These are phyloP conservation scores for Hylaeus volcanicus DNA, from an alignment of 1,140 invertebrate species.

Conservation along the genomic window DNA sequence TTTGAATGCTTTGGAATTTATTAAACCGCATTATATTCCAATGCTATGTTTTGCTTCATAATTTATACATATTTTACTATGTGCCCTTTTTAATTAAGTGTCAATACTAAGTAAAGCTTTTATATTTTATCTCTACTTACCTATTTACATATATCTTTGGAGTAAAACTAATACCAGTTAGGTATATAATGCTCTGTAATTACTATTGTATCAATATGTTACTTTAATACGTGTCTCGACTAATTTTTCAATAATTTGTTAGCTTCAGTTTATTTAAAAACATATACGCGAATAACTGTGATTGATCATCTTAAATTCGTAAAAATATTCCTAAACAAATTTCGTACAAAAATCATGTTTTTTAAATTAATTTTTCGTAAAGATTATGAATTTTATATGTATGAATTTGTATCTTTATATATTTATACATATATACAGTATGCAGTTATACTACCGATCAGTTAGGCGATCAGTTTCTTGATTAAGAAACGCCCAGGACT, in stretches of 20 bases:
- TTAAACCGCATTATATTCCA: conserved; percentile 24
- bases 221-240: conserved; percentile 26
- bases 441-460: background rate
- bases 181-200: conserved; percentile 46
- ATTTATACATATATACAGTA: conserved; percentile 36
- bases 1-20: conserved; percentile 26
- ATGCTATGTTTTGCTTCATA: conserved; percentile 40
- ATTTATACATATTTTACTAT: conserved; percentile 53
- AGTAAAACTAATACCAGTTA: conserved; percentile 33
- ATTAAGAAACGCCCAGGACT: background rate
- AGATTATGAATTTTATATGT: conserved; percentile 36
- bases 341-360: conserved; percentile 1
- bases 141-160: conserved; percentile 31
- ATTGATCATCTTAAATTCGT: conserved; percentile 43
- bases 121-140: conserved; percentile 34
- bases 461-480: background rate
- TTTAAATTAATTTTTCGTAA: background rate
- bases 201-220: conserved; percentile 34
- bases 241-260: conserved; percentile 46
- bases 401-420: conserved; percentile 36
- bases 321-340: background rate
- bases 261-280: conserved; percentile 36
- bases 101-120: conserved; percentile 36
- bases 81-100: conserved; percentile 39
- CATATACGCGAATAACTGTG: conserved; percentile 37